phyloP scores from a whole-genome alignment of 2,888 invertebrate genomes.

The Trachelus iudaicus region DNA sequence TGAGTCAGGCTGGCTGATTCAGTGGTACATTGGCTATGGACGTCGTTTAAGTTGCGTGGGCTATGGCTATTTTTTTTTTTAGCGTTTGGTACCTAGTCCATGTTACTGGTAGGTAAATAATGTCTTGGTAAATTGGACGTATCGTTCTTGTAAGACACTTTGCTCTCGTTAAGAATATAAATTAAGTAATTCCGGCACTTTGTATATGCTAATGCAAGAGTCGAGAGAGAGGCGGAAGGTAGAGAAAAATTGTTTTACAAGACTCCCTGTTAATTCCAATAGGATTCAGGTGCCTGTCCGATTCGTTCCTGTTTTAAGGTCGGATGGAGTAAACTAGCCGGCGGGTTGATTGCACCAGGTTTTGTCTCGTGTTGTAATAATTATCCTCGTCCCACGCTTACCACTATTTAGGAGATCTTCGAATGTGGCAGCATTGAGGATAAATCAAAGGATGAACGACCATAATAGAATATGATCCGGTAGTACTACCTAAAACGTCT shows the following conservation, averaged over 20 bases:
- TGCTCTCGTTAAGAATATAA: conserved; percentile 38
- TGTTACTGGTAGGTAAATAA: background rate
- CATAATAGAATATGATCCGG: background rate
- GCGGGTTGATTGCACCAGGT: background rate
- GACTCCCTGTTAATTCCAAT: background rate
- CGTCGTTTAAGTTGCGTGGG: background rate
- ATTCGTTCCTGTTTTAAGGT: background rate
- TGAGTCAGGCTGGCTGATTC: conserved; percentile 25
- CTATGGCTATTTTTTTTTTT: background rate
- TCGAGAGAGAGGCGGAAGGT: background rate
- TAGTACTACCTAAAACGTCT: background rate
- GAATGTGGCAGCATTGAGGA: too few relatives aligned
- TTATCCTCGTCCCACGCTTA: background rate
- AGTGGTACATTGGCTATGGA: background rate
- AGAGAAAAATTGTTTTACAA: background rate
- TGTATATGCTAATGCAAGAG: conserved; percentile 14
- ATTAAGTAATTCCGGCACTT: conserved; percentile 37
- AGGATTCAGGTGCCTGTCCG: background rate
- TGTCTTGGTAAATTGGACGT: background rate
- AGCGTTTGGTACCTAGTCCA: background rate
- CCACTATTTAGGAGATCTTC: background rate
- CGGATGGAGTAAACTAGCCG: background rate
- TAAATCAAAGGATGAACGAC: background rate
- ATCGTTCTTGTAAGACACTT: conserved; percentile 5
- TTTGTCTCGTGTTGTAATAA: background rate